Percentiles rank a stretch among this genome's conserved stretches.
phyloP scores from a whole-genome alignment of 2,113 vertebrate genomes.

The Thymallus thymallus region DNA sequence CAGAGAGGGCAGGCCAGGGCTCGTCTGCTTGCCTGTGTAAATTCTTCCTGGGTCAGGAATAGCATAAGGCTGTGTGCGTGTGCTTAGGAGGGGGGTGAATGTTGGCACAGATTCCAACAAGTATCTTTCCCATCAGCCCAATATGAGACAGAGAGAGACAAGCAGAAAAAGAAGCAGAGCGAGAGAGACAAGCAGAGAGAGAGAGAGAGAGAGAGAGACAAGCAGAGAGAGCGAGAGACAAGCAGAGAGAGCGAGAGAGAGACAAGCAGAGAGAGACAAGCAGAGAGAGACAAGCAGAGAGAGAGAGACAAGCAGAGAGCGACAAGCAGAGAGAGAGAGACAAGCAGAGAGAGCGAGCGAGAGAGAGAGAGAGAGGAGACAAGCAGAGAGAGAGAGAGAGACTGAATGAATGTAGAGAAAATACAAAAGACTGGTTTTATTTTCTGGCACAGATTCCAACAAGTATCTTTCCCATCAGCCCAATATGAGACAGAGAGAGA shows the following conservation, averaged over 20 bases:
- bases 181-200: neutral
- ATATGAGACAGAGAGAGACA: slow-evolving; percentile 19
- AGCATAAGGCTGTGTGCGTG: slow-evolving; percentile 34
- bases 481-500: slow-evolving; percentile 18
- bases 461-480: slow-evolving; percentile 27
- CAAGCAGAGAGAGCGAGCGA: no score
- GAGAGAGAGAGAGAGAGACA: slow-evolving; percentile 1
- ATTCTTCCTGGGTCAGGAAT: slow-evolving; percentile 64
- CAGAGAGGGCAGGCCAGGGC: slow-evolving; percentile 50
- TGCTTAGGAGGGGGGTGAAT: slow-evolving; percentile 4
- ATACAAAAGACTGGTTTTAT: no score
- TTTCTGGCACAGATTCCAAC: slow-evolving; percentile 32
- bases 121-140: slow-evolving; percentile 28
- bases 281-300: no score
- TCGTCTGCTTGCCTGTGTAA: slow-evolving; percentile 52
- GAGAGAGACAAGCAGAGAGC: no score
- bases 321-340: no score
- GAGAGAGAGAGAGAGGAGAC: no score
- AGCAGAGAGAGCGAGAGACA: neutral
- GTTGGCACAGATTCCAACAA: slow-evolving; percentile 27
- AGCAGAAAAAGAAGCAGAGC: slow-evolving; percentile 2
- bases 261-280: no score
- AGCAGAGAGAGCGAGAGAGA: no score
- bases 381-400: no score
- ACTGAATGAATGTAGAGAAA: no score